Evolutionary conservation across 1,140 invertebrate species (phyloP), one percentile per base, ranked within the genome.

Genomic region (Brachionus manjavacas): DNA sequence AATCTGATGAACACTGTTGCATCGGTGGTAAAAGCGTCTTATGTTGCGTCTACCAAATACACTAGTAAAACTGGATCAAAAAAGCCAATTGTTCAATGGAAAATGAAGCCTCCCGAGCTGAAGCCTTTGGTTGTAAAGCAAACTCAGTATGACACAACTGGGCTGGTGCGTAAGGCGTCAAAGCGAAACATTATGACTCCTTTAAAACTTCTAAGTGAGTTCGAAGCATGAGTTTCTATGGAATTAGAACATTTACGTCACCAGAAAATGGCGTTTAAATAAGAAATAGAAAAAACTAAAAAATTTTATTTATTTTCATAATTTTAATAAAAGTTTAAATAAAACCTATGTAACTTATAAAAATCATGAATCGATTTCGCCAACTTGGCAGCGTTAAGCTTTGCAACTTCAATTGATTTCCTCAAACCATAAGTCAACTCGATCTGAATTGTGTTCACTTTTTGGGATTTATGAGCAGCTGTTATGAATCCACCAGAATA

Each of bases 1-100:
- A 99, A 99, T 91, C 90, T 99, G 85, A 98, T 99, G 95, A 99
- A 98, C 91, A 96, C 97, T 60, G 98, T 99, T 0, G 97, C 99
- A 0, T 90, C 97, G n/a, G 98, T 96, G 0, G 97, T 99, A 0
- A 99, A 99, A 89, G 93, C 96, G 55, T 98, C 96, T 2, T 99
- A 98, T 91, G 96, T 99, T 4, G 97, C 97, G 8, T 98, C 96
- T 39, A 99, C 97, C 1, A 99, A 99, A 91, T 88, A 88, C 46
- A 68, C 66, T 12, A 78, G 64, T 49, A 88, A 88, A 86, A 85
- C 76, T 16, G 39, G 12, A 6, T 55, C 20, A 14, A 79, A 79
- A 79, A 60, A 94, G 66, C 95, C 95, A 60, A 96, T 98, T 87
- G 96, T 99, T 43, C 95, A 98, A 41, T 99, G 97, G 97, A 96